Percentiles rank a stretch among this genome's conserved stretches.
Evolutionary conservation across 2,797 vertebrate species (phyloP).

Genomic region (Aphelocoma californica): DNA sequence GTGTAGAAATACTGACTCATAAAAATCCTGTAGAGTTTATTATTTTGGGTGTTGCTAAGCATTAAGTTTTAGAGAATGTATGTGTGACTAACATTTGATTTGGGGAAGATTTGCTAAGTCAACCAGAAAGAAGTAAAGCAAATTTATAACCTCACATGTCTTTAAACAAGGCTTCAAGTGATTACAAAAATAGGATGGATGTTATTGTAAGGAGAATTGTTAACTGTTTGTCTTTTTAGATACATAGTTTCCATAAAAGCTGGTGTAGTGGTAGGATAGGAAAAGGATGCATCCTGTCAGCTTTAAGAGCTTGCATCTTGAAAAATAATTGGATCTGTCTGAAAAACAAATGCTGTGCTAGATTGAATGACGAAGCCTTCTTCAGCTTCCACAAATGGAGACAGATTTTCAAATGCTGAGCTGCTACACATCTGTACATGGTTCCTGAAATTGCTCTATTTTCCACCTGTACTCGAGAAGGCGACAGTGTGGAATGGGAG

Average conservation of each 20-base stretch:
- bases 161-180: neutral
- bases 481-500: neutral
- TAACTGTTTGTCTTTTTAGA: neutral
- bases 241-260: neutral
- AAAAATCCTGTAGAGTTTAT: neutral
- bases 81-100: neutral
- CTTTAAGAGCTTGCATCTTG: neutral
- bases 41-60: constrained; percentile 6
- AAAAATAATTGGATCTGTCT: neutral
- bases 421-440: neutral
- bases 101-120: constrained; percentile 13
- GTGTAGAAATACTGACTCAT: neutral
- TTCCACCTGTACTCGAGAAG: fast-evolving
- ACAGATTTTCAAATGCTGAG: neutral
- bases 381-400: neutral
- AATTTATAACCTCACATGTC: neutral
- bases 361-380: neutral
- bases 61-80: neutral
- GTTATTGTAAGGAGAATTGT: neutral
- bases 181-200: neutral
- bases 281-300: neutral
- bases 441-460: neutral
- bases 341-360: neutral
- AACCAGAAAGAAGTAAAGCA: neutral
- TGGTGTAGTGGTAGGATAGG: neutral